A percentile compares a stretch with the other conserved stretches of the same genome.
Evolutionary conservation across 2,113 vertebrate genomes (phyloP).

Genomic region (Gymnobelideus leadbeateri): DNA sequence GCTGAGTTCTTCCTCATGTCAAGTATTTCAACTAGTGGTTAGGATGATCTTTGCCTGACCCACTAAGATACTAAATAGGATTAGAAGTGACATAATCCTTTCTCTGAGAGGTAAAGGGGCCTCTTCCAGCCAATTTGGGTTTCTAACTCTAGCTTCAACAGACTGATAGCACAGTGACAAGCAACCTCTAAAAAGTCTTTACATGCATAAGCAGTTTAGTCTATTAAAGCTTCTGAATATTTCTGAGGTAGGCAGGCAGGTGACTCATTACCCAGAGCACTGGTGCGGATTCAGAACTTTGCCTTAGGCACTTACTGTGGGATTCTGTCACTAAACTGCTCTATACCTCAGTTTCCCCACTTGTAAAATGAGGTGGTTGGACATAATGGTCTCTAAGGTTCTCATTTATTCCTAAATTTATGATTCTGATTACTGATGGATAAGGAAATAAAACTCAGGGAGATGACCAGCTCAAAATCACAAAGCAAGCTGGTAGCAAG

Average conservation of each 20-base stretch:
- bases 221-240: background rate
- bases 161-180: background rate
- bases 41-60: background rate
- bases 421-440: background rate
- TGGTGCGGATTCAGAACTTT: background rate
- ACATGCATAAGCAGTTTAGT: background rate
- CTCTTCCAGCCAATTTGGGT: background rate
- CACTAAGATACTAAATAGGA: background rate
- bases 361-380: background rate
- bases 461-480: background rate
- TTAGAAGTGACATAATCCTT: background rate
- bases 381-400: background rate
- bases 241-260: background rate
- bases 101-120: accelerated
- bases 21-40: background rate
- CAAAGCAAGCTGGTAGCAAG: no score
- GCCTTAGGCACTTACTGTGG: background rate
- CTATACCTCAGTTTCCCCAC: background rate
- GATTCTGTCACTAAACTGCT: background rate
- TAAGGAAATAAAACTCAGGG: background rate
- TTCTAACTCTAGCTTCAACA: background rate
- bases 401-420: background rate
- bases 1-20: background rate
- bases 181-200: background rate
- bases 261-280: background rate